phyloP scores from a whole-genome alignment of 1,140 invertebrate species.

The Lineus longissimus region DNA sequence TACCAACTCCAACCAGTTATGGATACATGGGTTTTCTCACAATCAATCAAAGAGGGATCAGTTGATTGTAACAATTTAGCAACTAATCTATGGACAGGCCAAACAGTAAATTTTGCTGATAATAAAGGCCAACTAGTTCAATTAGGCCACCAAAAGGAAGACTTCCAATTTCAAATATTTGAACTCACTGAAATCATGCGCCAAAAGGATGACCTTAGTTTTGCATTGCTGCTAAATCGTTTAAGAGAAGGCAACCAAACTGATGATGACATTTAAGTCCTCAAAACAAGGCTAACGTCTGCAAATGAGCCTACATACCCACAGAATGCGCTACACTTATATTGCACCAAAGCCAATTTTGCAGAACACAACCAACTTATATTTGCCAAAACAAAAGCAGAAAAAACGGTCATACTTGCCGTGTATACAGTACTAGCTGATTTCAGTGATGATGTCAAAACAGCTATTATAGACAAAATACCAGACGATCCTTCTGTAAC shows the following conservation, averaged over 20 bases:
- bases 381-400: background rate
- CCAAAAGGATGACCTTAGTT: constrained; percentile 14
- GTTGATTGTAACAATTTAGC: background rate
- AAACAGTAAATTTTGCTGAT: too few species aligned
- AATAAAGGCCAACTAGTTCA: too few species aligned
- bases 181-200: constrained; percentile 15
- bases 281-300: background rate
- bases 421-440: background rate
- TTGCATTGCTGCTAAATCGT: constrained; percentile 17
- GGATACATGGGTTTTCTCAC: background rate
- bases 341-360: constrained; percentile 14
- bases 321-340: constrained; percentile 11
- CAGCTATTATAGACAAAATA: background rate
- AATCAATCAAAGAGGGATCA: background rate
- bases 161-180: background rate
- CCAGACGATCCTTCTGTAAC: background rate
- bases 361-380: constrained; percentile 8
- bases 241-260: constrained; percentile 6
- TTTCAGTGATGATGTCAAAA: constrained; percentile 6
- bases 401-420: background rate
- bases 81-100: constrained; percentile 8
- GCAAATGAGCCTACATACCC: background rate
- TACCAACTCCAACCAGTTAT: constrained; percentile 7
- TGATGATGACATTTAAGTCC: background rate
- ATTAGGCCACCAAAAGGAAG: too few species aligned